Evolutionary conservation across 1,140 invertebrate genomes (phyloP).

Genomic region (Oryzaephilus surinamensis): DNA sequence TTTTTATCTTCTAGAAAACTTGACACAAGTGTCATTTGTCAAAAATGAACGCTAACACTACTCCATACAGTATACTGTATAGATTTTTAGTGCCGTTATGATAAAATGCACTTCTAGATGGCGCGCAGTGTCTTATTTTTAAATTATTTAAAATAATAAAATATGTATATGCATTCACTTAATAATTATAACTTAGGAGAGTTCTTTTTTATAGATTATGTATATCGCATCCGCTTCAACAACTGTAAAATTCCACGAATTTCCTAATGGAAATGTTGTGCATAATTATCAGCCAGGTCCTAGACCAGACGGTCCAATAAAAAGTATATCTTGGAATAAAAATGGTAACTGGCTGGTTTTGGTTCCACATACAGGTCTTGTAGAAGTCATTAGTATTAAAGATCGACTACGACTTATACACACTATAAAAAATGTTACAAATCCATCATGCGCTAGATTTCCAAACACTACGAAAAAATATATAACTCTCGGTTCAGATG

Average conservation of each 20-base stretch:
- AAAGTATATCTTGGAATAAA: constrained; percentile 31
- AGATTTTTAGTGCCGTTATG: no score
- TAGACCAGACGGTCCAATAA: constrained; percentile 18
- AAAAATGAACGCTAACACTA: no score
- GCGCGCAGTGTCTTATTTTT: background rate
- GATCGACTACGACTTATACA: constrained; percentile 27
- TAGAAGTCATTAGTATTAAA: constrained; percentile 30
- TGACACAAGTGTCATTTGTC: background rate
- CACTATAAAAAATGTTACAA: constrained; percentile 24
- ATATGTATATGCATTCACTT: background rate
- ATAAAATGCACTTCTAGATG: no score
- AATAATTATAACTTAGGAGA: no score
- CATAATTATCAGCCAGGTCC: constrained; percentile 19
- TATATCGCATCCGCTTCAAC: constrained; percentile 23
- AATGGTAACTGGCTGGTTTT: constrained; percentile 32
- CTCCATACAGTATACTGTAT: no score
- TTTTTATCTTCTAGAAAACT: no score
- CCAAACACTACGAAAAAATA: constrained; percentile 29
- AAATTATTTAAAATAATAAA: no score
- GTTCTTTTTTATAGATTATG: constrained; percentile 15
- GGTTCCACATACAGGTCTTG: constrained; percentile 23
- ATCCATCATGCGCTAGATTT: constrained; percentile 31
- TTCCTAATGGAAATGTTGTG: constrained; percentile 16
- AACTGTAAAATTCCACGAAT: constrained; percentile 27
- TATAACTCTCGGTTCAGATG: constrained; percentile 29